Conservation (phyloP, 2,113 vertebrate genomes). For the Peromyscus californicus region DNA sequence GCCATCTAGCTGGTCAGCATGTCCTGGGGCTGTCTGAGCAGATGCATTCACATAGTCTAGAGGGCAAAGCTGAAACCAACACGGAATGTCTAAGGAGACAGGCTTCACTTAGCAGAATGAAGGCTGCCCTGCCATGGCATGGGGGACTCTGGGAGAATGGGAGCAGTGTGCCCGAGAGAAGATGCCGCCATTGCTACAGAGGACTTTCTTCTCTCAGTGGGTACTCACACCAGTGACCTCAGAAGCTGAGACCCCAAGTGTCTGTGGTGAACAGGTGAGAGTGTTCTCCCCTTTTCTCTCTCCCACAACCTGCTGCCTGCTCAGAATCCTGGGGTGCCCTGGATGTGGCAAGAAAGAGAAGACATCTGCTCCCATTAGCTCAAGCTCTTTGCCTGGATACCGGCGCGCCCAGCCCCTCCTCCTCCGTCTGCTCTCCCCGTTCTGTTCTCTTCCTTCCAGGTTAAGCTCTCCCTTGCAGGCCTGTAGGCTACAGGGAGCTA, state of each 20-base stretch:
- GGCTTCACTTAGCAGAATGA: not conserved
- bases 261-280: not conserved
- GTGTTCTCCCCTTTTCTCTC: not conserved
- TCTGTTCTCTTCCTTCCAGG: too few species aligned
- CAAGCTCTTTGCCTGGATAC: not conserved
- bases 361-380: not conserved
- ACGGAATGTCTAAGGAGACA: not conserved
- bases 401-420: rapidly evolving
- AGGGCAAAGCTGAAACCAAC: not conserved
- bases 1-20: not conserved
- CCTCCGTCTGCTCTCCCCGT: not conserved
- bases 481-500: not conserved
- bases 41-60: not conserved
- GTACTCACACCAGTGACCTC: not conserved
- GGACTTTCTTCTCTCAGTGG: not conserved
- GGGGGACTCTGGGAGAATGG: not conserved
- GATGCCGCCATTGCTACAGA: not conserved
- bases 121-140: not conserved
- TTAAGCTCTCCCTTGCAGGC: not conserved
- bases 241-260: not conserved
- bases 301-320: too few species aligned
- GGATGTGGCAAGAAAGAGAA: not conserved
- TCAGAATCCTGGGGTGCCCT: not conserved
- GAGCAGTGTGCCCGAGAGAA: not conserved
- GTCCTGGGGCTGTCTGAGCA: not conserved